Conservation (phyloP, 2,113 vertebrate genomes). For the Campylomormyrus numenius region DNA sequence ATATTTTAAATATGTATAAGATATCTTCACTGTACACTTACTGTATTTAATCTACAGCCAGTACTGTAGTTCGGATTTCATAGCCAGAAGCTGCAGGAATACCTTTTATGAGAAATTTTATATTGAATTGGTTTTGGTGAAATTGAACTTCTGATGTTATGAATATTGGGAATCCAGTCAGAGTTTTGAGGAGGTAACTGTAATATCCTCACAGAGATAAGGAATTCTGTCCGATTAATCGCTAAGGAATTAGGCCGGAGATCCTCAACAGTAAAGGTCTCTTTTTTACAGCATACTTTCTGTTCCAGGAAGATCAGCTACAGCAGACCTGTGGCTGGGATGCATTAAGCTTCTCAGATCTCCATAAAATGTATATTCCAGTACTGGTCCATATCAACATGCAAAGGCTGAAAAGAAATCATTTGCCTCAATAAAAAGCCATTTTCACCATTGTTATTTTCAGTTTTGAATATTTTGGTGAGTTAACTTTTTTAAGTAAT, state of each 20-base stretch:
- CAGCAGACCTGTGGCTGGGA: not conserved
- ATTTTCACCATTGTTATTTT: not conserved
- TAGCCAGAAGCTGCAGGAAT: not conserved
- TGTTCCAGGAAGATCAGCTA: not conserved
- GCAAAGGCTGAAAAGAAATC: not conserved
- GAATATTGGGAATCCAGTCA: not conserved
- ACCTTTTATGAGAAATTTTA: not conserved
- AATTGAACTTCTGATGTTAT: not conserved
- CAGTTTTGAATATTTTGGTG: not conserved
- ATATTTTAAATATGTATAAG: not conserved
- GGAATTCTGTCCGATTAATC: not conserved
- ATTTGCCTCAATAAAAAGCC: not conserved
- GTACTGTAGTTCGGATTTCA: not conserved
- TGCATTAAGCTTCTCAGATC: not conserved
- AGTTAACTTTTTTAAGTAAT: not conserved
- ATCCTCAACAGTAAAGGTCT: not conserved
- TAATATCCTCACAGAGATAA: not conserved
- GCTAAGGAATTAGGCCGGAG: not conserved
- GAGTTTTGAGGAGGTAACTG: not conserved
- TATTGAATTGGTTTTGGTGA: not conserved
- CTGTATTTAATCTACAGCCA: not conserved
- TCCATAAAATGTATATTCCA: not conserved
- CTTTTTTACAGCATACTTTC: not conserved
- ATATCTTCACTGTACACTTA: not conserved
- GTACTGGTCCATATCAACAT: not conserved